Conservation (phyloP, 2,888 invertebrate species). For the Neoascia interrupta region DNA sequence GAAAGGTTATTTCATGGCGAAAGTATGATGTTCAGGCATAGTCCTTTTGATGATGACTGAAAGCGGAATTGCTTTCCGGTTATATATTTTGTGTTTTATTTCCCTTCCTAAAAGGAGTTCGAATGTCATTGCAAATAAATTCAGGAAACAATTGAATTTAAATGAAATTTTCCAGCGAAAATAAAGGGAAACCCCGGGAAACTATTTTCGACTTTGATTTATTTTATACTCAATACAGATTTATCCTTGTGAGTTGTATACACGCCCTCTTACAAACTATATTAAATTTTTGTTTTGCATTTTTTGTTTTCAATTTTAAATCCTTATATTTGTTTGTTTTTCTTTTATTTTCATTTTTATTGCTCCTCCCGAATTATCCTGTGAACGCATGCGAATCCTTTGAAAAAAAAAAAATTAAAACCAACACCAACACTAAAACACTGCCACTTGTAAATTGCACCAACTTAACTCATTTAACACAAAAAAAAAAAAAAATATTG, state of each 20-base stretch:
- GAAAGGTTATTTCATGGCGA: slow-evolving; percentile 9
- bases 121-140: not conserved
- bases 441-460: slow-evolving; percentile 16
- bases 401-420: slow-evolving; percentile 8
- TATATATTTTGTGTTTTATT: too few species aligned
- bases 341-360: slow-evolving; percentile 30
- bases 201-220: not conserved
- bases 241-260: slow-evolving; percentile 22
- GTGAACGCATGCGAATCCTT: slow-evolving; percentile 60
- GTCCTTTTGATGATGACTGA: not conserved
- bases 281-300: not conserved
- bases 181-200: not conserved
- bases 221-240: too few species aligned
- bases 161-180: not conserved
- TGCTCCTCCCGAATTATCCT: slow-evolving; percentile 39
- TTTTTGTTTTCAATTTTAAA: not conserved
- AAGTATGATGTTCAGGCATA: slow-evolving; percentile 8
- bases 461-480: slow-evolving; percentile 17
- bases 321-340: slow-evolving; percentile 7
- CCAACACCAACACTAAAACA: not conserved
- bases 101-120: too few species aligned
- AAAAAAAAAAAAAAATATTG: slow-evolving; percentile 51
- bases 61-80: not conserved
- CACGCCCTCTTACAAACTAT: too few species aligned
- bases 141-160: not conserved